phyloP scores from a whole-genome alignment of 2,113 vertebrate genomes.

The Nothocercus nigrocapillus region DNA sequence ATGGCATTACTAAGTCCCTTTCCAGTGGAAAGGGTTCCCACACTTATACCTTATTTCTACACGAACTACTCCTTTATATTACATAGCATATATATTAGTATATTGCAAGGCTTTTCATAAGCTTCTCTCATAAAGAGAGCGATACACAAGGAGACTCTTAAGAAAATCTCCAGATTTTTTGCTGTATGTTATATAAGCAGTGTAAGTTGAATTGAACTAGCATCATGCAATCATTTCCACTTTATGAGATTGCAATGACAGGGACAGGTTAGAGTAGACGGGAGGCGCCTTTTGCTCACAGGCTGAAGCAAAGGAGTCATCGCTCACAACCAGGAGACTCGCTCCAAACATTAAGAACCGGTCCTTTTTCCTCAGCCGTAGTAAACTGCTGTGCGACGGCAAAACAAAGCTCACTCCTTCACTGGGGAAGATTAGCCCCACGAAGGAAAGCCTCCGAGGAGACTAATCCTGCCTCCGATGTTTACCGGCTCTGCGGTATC shows the following conservation, averaged over 20 bases:
- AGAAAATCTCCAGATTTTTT: not conserved
- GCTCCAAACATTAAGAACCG: not conserved
- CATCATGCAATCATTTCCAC: not conserved
- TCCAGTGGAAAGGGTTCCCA: not conserved
- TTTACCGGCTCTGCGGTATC: constrained; percentile 6
- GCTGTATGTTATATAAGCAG: not conserved
- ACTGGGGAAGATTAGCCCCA: not conserved
- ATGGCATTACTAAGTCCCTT: not conserved
- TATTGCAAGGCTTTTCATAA: not conserved
- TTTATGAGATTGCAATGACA: not conserved
- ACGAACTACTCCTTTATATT: not conserved
- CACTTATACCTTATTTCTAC: not conserved
- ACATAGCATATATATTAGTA: not conserved
- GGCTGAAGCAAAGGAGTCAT: not conserved
- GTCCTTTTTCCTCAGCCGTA: not conserved
- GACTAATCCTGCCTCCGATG: constrained; percentile 17
- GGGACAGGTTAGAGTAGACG: not conserved
- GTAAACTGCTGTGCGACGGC: not conserved
- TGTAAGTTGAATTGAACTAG: not conserved
- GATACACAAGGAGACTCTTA: not conserved
- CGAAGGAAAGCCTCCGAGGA: not conserved
- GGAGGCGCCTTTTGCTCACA: not conserved
- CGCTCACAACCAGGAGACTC: not conserved
- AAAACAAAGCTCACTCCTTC: constrained; percentile 12
- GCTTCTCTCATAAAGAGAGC: not conserved